These are phyloP conservation scores for Ellobium chinense DNA, from an alignment of 2,888 invertebrate species.

Conservation along the genomic window DNA sequence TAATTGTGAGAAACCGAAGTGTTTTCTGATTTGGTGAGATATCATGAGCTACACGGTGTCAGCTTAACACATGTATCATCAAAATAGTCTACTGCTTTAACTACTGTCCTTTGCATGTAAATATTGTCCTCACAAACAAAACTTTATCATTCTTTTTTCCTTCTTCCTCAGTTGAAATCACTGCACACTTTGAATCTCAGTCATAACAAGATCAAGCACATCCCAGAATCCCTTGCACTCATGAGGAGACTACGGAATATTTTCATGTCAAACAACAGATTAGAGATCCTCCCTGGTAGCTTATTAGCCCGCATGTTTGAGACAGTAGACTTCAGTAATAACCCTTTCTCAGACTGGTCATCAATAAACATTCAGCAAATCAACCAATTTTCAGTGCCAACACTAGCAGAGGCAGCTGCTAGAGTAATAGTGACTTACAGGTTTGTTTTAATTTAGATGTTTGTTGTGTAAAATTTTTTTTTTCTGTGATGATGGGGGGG, in stretches of 20 bases:
- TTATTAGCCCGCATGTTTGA: conserved; percentile 6
- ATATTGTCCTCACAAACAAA: too few species aligned
- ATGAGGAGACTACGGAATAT: conserved; percentile 13
- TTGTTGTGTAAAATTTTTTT: too few species aligned
- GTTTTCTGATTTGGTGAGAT: too few species aligned
- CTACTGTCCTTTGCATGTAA: too few species aligned
- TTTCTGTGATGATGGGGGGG: too few species aligned
- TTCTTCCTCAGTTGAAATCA: conserved; percentile 19
- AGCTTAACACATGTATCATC: not conserved
- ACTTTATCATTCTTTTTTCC: not conserved
- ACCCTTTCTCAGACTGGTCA: conserved; percentile 9
- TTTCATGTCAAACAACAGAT: conserved; percentile 15
- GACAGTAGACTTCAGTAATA: conserved; percentile 25
- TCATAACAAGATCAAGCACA: not conserved
- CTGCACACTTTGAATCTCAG: conserved; percentile 32
- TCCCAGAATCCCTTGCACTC: conserved; percentile 13
- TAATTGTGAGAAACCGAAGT: too few species aligned
- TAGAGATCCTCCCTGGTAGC: conserved; percentile 29
- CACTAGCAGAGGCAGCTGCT: conserved; percentile 25
- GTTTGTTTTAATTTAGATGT: too few species aligned
- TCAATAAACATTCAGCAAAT: not conserved
- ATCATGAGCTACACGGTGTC: too few species aligned
- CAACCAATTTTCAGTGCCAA: conserved; percentile 23
- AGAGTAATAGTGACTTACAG: conserved; percentile 6
- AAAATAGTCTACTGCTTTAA: too few species aligned